Base-by-base conservation (phyloP, 2,113 vertebrate genomes). In the Toxotes jaculatrix region DNA sequence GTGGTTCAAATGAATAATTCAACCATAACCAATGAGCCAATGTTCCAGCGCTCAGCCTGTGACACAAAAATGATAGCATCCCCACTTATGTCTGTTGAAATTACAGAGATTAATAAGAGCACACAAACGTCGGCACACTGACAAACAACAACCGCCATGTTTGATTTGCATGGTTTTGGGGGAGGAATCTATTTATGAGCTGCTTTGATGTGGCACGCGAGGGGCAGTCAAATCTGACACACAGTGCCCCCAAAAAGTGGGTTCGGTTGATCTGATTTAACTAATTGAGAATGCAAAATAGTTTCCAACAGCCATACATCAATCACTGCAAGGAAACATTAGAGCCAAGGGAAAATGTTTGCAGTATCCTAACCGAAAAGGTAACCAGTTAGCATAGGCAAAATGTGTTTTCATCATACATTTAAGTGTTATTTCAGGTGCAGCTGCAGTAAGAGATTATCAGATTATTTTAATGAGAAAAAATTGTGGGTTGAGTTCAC, bases 21-120 rank as follows among this genome's bases (percentile, higher is more conserved):
- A 93, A 89, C 80, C 86, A 87, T 82, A 89, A 91, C 92, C 89
- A 91, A 93, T 92, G 86, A 91, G 87, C 55, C 84, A 40, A 80
- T 80, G 85, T 84, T 87, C 78, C 81, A 70, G 84, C 27, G 57
- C 86, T 89, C 75, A 70, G 79, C 72, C 49, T 4, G 77, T 87
- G 89, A 91, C 91, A 93, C 84, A 91, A 91, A 92, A 89, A 83
- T 86, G 82, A 93, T 90, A 76, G 82, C 85, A 67, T 91, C 87
- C 66, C 83, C 82, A 73, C 78, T 91, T 70, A 83, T 62, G 89
- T 92, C 91, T 73, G 88, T 67, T 79, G 81, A 89, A 89, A 92
- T 94, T 88, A 92, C 79, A 82, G 80, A 93, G 90, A 93, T 92
- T 92, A 93, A 94, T 90, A 92, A 86, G 84, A 86, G 76, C 80